Base-by-base conservation (phyloP, 2,888 invertebrate species). In the Bimastos eiseni region DNA sequence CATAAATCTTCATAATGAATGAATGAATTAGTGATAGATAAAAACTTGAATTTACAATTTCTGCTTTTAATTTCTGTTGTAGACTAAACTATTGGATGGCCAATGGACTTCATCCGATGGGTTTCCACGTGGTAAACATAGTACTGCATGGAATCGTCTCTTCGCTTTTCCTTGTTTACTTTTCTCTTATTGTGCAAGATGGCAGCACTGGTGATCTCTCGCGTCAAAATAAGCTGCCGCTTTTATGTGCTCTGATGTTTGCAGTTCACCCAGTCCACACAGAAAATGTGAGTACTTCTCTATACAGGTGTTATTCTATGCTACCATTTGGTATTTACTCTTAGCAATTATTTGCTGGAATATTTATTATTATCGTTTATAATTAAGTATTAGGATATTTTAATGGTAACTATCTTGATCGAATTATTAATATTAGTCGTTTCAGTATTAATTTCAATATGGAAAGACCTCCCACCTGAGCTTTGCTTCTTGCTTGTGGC, bases 181-280 rank as follows among this genome's bases (percentile, higher is more conserved):
- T 96, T 92, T 94, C 95, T 90, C 92, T 95, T 90, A 93, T 96
- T 37, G 93, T 93, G 91, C 38, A 55, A 38, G 89, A 49, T 49
- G 89, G 91, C 36, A 70, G 41, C 37, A 8, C n/a, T 4, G 24
- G 33, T 34, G 90, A 90, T 37, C 19, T 34, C n/a, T 55, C 88
- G 33, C 24, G 30, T 70, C 38, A 90, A 21, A 89, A 90, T 19
- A 91, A 84, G 90, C 92, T 95, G 8, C 96, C 97, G 84, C 96
- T 97, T 93, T 95, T 97, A 91, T 96, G 97, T 83, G 96, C 97
- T 33, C 93, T 97, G 6, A 94, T 98, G 41, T 99, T 98, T 96
- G 96, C 98, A 30, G 97, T 97, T 33, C 99, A 99, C 96, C 99
- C 99, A 0, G 96, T 99, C 89, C 99, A 99, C 95, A 97, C 97